Base-by-base conservation (phyloP, 2,888 invertebrate species). In the Orchesellides sinensis region DNA sequence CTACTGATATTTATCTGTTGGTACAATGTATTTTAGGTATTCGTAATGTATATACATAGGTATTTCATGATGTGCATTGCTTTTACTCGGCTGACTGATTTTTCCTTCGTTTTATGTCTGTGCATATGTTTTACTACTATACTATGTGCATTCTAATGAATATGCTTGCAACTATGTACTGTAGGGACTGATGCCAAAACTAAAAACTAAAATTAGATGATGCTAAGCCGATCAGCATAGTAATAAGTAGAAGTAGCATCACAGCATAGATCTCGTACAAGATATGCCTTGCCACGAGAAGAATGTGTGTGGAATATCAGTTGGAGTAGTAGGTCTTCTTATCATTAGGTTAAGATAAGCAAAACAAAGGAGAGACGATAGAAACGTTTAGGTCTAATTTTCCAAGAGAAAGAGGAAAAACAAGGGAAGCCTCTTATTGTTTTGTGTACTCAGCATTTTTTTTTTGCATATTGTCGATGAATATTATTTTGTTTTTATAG, bases 121-220 rank as follows among this genome's bases (percentile, higher is more conserved):
- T 40, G 63, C 19, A 12, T 6, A 5, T 21, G 1, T 59, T 25
- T 25, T 2, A 10, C 14, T 19, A 49, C 49, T n/a, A 17, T 17
- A 49, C 4, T 49, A n/a, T 49, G 49, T 49, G 49, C 52, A 52
- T 10, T 17, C 23, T 56, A 6, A 56, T 27, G 25, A 25, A 5
- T 14, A 14, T 27, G 19, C 52, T 17, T 35, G 63, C 17, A 35
- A 1, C 1, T 52, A 52, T 49, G 8, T 52, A 52, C 52, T 21
- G 17, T 10, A n/a, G 21, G 10, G 12, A 17, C 52, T 25, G 29
- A 52, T 70, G 78, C 69, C 78, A 78, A 63, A 52, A 70, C 69
- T 49, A 32, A 78, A 68, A 78, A 70, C 78, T 78, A 78, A 78
- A 78, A 70, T 78, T 78, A 78, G 78, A 69, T n/a, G n/a, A n/a